Evolutionary conservation across 2,888 invertebrate species (phyloP).

Genomic region (Perdita meconis): DNA sequence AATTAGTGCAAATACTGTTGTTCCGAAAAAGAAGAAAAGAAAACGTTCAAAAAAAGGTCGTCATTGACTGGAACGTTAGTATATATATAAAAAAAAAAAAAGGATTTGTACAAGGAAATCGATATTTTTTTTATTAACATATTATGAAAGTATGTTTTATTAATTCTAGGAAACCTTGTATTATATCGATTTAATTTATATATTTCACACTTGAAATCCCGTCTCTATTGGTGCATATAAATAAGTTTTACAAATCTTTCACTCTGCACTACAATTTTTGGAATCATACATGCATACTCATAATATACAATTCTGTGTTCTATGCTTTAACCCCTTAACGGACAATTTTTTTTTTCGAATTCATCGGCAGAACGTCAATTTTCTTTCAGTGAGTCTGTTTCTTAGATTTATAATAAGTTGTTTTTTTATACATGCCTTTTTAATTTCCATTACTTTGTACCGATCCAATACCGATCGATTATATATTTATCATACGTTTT

Average conservation of each 20-base stretch:
- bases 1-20: slow-evolving; percentile 76
- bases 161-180: slow-evolving; percentile 26
- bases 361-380: too few relatives aligned
- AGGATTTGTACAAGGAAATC: slow-evolving; percentile 23
- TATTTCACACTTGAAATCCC: slow-evolving; percentile 28
- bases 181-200: slow-evolving; percentile 30
- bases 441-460: too few relatives aligned
- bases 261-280: slow-evolving; percentile 27
- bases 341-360: too few relatives aligned
- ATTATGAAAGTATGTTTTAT: slow-evolving; percentile 45
- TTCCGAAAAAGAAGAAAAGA: slow-evolving; percentile 84
- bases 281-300: slow-evolving; percentile 13
- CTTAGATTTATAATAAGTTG: too few relatives aligned
- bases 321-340: slow-evolving; percentile 19
- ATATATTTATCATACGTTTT: too few relatives aligned
- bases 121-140: slow-evolving; percentile 9
- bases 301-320: slow-evolving; percentile 42
- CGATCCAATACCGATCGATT: too few relatives aligned
- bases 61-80: slow-evolving; percentile 79
- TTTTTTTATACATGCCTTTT: too few relatives aligned
- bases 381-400: too few relatives aligned
- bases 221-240: slow-evolving; percentile 54
- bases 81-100: slow-evolving; percentile 48
- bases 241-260: slow-evolving; percentile 41
- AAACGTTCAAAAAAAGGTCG: slow-evolving; percentile 86